Evolutionary conservation across 2,113 vertebrate genomes (phyloP), one percentile per base, ranked within the genome.

Genomic region (Microtus ochrogaster): DNA sequence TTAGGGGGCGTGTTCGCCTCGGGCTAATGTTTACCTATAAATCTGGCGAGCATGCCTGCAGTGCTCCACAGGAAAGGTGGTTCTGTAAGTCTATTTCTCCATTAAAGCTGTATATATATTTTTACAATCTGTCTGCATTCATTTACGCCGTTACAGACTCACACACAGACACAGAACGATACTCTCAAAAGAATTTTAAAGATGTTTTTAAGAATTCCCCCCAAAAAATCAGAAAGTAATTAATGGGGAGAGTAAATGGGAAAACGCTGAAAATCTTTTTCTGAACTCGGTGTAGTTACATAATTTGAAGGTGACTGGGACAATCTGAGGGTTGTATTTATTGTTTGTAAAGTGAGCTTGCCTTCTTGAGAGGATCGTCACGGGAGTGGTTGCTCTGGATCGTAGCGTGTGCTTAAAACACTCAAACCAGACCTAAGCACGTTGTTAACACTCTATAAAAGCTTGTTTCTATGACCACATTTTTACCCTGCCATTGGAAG

Each of bases 141-240:
- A n/a, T n/a, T n/a, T n/a, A n/a, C n/a, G n/a, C n/a, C n/a, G n/a
- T n/a, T n/a, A n/a, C n/a, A n/a, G n/a, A 24, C 13, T 83, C n/a
- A 83, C n/a, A 26, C n/a, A 83, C 24, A 63, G n/a, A 41, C 36
- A 58, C 58, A 63, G 28, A 63, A 63, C 3, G 0, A 16, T 41
- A 83, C 28, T 82, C n/a, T 16, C 52, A 82, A 61, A 82, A 39
- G 61, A 39, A 13, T 39, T 61, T 89, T 61, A 92, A 72, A 91
- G 21, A 12, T 44, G 39, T 82, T 94, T 49, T 39, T 58, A 58
- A 76, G 22, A 90, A 76, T 52, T 41, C 65, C 65, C 58, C 58
- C 65, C 76, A 1, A 88, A 70, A 88, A 68, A 74, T 89, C 30
- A 92, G 39, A 91, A 76, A 66, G 52, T 91, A 77, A 85, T 82